Evolutionary conservation across 1,140 invertebrate genomes (phyloP).

Genomic region (Hirudo medicinalis): DNA sequence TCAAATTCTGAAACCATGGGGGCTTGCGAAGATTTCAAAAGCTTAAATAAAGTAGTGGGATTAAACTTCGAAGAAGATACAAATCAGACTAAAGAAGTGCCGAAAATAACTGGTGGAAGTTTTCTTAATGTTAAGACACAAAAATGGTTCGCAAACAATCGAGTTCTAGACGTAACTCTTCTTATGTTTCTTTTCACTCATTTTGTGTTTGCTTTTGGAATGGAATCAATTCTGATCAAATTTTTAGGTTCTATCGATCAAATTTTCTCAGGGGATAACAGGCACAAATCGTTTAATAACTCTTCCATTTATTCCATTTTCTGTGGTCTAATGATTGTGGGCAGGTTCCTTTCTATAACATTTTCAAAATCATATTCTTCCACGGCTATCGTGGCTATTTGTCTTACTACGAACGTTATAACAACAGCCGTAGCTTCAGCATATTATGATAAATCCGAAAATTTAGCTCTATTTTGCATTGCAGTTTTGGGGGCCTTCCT

Average conservation of each 20-base stretch:
- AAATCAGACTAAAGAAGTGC: background rate
- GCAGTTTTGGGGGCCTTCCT: background rate
- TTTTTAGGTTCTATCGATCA: background rate
- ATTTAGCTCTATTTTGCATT: background rate
- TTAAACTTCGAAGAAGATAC: background rate
- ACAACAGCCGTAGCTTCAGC: background rate
- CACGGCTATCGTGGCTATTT: background rate
- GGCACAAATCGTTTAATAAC: background rate
- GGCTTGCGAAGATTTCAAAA: background rate
- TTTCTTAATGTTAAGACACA: background rate
- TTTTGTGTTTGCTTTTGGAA: constrained; percentile 11
- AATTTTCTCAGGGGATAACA: background rate
- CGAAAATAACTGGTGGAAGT: background rate
- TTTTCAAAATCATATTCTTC: background rate
- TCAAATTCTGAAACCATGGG: background rate
- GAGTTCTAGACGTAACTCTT: background rate
- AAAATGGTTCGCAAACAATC: background rate
- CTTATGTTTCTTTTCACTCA: constrained; percentile 8
- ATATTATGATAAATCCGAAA: constrained; percentile 10
- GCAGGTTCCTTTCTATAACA: constrained; percentile 2
- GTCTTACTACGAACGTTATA: background rate
- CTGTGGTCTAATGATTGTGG: background rate
- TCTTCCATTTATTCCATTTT: constrained; percentile 3
- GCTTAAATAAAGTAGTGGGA: background rate
- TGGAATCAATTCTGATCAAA: constrained; percentile 4